Evolutionary conservation across 2,888 invertebrate genomes (phyloP).

Genomic region (Liopterus haemorrhoidalis): DNA sequence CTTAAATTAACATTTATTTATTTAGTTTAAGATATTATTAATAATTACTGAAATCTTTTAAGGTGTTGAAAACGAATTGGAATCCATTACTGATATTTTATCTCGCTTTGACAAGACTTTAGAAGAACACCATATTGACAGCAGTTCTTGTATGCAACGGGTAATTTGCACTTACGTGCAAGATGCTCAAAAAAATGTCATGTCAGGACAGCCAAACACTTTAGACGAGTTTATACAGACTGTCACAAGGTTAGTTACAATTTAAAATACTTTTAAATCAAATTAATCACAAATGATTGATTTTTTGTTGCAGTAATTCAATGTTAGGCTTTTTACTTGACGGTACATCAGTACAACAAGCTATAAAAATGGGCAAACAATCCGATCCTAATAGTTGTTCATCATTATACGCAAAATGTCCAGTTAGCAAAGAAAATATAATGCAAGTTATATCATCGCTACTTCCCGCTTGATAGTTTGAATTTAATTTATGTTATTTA

Average conservation of each 20-base stretch:
- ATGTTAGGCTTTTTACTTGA: constrained; percentile 63
- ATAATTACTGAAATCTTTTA: too few species aligned
- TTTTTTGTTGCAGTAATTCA: constrained; percentile 54
- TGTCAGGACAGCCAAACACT: constrained; percentile 57
- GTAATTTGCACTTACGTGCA: constrained; percentile 67
- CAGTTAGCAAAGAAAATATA: constrained; percentile 61
- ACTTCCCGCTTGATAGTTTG: constrained; percentile 47
- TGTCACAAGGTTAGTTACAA: constrained; percentile 51
- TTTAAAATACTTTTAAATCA: not conserved
- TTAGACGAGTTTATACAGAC: constrained; percentile 58
- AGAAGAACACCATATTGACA: constrained; percentile 64
- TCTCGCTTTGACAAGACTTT: constrained; percentile 61
- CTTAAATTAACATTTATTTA: too few species aligned
- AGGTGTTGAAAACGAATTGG: constrained; percentile 43
- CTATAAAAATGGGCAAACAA: constrained; percentile 56
- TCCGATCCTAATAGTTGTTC: constrained; percentile 55
- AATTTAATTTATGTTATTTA: not conserved
- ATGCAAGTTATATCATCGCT: constrained; percentile 62
- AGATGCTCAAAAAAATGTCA: constrained; percentile 60
- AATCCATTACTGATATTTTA: constrained; percentile 59
- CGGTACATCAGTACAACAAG: constrained; percentile 66
- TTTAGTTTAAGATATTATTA: too few species aligned
- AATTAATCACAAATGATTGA: constrained; percentile 6
- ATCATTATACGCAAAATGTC: constrained; percentile 58
- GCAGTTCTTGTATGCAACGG: constrained; percentile 64